Base-by-base conservation (phyloP, 2,888 invertebrate genomes). In the Hypena proboscidalis region DNA sequence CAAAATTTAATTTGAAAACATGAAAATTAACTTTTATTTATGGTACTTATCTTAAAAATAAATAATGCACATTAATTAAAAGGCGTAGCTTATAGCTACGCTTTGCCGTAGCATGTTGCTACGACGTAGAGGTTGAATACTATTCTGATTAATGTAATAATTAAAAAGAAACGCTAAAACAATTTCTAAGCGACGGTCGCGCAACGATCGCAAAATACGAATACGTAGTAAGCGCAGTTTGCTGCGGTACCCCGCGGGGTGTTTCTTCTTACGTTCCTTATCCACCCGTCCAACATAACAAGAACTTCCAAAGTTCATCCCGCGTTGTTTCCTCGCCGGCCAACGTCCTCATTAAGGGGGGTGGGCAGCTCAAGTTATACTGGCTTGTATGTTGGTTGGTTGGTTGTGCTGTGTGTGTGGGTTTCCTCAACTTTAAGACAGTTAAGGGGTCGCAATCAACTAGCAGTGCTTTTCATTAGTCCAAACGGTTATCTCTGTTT, bases 361-460 rank as follows among this genome's bases (percentile, higher is more conserved):
- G 27, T 59, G 26, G 62, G 71, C 20, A 60, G 82, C 14, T 74
- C 81, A 37, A 14, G 31, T 30, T 54, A 57, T 20, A 39, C 33
- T 58, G 59, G 68, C 36, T 37, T 52, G 31, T 43, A 32, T 58
- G 37, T 40, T 38, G 51, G 53, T 50, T 52, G 35, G 44, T 50
- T 41, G 50, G 68, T 83, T 60, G 47, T 34, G 57, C 48, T 70
- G 63, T 57, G 52, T 76, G 72, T 82, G 83, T 85, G 85, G 64
- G 83, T 68, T 74, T 74, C 66, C 81, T 76, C 73, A 86, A 84
- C 83, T 85, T 86, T 85, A 87, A 90, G 89, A 90, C 86, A 85
- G 87, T 86, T 86, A 84, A 74, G 83, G 83, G 87, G 83, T 83
- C 85, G 88, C 87, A 89, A 89, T 89, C 88, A 87, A 79, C 76